Percentiles rank a stretch among this genome's conserved stretches.
Evolutionary conservation across 2,797 vertebrate species (phyloP).

Genomic region (Oryzias dopingdopingensis): DNA sequence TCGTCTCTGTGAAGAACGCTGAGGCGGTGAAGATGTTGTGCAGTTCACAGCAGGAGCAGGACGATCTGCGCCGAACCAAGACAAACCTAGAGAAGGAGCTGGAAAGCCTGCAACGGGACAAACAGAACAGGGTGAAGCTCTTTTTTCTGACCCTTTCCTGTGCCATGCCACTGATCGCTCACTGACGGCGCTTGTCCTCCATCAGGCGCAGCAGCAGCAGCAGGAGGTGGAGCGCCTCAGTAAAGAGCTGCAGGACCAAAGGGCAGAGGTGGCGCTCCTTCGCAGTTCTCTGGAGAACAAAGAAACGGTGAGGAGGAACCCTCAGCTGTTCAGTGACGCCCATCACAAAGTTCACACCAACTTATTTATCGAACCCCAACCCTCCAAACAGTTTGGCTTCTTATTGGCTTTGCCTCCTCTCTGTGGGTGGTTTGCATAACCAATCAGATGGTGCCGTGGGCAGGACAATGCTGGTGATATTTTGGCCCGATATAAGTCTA

Average conservation of each 20-base stretch:
- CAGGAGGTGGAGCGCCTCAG: constrained; percentile 80
- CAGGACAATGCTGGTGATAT: too few relatives aligned
- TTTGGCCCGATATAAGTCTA: too few relatives aligned
- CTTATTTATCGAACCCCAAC: too few relatives aligned
- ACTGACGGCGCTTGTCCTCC: not conserved
- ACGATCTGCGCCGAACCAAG: constrained; percentile 48
- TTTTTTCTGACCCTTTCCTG: too few relatives aligned
- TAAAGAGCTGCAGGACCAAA: constrained; percentile 76
- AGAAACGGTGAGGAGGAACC: constrained; percentile 53
- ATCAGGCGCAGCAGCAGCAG: constrained; percentile 80
- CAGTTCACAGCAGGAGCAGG: constrained; percentile 41
- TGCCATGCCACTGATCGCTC: too few relatives aligned
- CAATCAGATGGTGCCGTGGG: too few relatives aligned
- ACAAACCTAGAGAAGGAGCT: constrained; percentile 56
- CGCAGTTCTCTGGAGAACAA: constrained; percentile 59
- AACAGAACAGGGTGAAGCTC: constrained; percentile 34
- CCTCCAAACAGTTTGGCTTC: too few relatives aligned
- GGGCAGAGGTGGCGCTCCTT: constrained; percentile 53
- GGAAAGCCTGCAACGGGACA: constrained; percentile 52
- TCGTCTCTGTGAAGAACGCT: constrained; percentile 51
- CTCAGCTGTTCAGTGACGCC: too few relatives aligned
- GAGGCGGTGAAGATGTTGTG: constrained; percentile 58
- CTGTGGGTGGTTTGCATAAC: too few relatives aligned
- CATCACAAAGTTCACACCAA: too few relatives aligned
- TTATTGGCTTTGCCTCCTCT: too few relatives aligned